Conservation (phyloP, 2,888 invertebrate species). For the Cosmopolites sordidus region DNA sequence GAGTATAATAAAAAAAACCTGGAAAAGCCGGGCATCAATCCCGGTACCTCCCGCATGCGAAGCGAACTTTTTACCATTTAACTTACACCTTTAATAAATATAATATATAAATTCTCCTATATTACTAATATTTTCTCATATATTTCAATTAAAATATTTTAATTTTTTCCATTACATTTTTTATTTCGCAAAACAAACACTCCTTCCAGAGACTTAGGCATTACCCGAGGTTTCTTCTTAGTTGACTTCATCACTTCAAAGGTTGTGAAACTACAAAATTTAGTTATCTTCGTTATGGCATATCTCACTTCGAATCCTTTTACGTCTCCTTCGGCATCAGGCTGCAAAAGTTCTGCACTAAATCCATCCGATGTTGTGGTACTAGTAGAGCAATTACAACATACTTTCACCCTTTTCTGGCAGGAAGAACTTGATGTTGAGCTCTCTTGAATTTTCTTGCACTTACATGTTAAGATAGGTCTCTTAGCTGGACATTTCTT, state of each 20-base stretch:
- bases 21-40: too few species aligned
- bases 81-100: too few species aligned
- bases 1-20: too few species aligned
- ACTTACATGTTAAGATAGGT: background rate
- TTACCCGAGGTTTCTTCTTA: constrained; percentile 36
- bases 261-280: constrained; percentile 40
- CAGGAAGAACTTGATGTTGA: background rate
- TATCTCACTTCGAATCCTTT: constrained; percentile 33
- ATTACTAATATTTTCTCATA: too few species aligned
- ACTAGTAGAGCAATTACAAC: constrained; percentile 24
- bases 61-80: too few species aligned
- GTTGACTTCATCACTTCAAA: constrained; percentile 44
- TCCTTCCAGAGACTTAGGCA: constrained; percentile 38
- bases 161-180: constrained; percentile 9
- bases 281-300: constrained; percentile 42
- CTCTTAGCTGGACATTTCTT: background rate
- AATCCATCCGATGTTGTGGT: constrained; percentile 15
- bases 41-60: too few species aligned
- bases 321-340: constrained; percentile 10
- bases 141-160: background rate
- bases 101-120: too few species aligned
- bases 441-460: background rate
- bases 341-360: background rate
- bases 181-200: constrained; percentile 39
- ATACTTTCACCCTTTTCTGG: constrained; percentile 3